Evolutionary conservation across 2,888 invertebrate species (phyloP), one percentile per base, ranked within the genome.

Genomic region (Microplitis deprimator): DNA sequence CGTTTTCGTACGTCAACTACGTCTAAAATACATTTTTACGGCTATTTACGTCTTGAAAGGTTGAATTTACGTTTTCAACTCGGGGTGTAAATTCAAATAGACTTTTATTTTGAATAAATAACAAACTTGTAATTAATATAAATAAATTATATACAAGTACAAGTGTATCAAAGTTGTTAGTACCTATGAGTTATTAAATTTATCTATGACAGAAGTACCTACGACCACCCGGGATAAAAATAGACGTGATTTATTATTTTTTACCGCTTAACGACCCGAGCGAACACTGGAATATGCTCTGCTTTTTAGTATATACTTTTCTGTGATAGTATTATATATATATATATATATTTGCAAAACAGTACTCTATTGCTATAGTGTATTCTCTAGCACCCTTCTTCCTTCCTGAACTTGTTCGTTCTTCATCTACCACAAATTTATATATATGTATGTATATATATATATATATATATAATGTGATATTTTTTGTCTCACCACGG

Each of bases 181-280:
- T 50, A 50, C 50, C 50, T 50, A 50, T 86, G 85, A 86, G 84
- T 88, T 87, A 87, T 88, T 87, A 86, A 88, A 88, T 88, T 87
- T 88, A 88, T 88, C 86, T 86, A 81, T 79, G 77, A 50, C 64
- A 78, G 29, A 2, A 29, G 70, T 77, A 77, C 77, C 80, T 72
- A 67, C 74, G 73, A 71, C 76, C 62, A 69, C 68, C 38, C 20
- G 76, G 83, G 80, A 77, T 83, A 82, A 84, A 86, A 86, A 86
- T 86, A 84, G 80, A 77, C 82, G 83, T 86, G 86, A 88, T 88
- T 88, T 88, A 88, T 88, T 71, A 71, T 77, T 73, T 73, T 73
- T 68, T 73, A 59, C 85, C 85, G 87, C 87, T 85, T 88, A 88
- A 88, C 88, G 88, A 88, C 83, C 86, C 87, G 85, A 85, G 83